Conservation (phyloP, 2,113 vertebrate genomes). For the Sterna hirundo region DNA sequence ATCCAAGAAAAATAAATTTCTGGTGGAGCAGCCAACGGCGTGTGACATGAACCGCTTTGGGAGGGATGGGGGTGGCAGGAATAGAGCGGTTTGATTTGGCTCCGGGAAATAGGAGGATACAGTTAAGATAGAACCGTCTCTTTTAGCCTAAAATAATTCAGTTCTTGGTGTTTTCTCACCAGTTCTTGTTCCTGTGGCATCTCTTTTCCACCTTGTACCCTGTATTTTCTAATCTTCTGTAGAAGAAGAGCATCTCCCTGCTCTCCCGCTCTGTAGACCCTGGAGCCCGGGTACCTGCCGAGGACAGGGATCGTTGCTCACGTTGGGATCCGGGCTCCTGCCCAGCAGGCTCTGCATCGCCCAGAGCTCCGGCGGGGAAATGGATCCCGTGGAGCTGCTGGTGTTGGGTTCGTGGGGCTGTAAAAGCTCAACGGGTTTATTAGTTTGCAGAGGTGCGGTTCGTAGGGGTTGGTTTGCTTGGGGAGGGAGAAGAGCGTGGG, state of each 20-base stretch:
- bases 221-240: not conserved
- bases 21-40: not conserved
- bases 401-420: not conserved
- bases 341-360: accelerated
- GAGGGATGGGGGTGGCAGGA: not conserved
- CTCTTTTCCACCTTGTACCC: not conserved
- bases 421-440: accelerated
- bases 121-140: not conserved
- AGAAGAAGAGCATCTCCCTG: not conserved
- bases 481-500: not conserved
- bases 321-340: accelerated
- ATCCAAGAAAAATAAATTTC: constrained; percentile 8
- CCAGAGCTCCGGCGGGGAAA: accelerated
- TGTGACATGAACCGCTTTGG: not conserved
- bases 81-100: not conserved
- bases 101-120: not conserved
- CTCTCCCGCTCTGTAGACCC: accelerated
- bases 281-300: accelerated
- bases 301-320: accelerated
- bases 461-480: not conserved
- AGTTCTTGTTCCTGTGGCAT: not conserved
- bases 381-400: not conserved
- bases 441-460: accelerated
- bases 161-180: not conserved
- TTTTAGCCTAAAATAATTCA: not conserved